Percentiles rank a stretch among this genome's conserved stretches.
These are phyloP conservation scores for Lithobates pipiens DNA, from an alignment of 2,797 vertebrate species.

Conservation along the genomic window DNA sequence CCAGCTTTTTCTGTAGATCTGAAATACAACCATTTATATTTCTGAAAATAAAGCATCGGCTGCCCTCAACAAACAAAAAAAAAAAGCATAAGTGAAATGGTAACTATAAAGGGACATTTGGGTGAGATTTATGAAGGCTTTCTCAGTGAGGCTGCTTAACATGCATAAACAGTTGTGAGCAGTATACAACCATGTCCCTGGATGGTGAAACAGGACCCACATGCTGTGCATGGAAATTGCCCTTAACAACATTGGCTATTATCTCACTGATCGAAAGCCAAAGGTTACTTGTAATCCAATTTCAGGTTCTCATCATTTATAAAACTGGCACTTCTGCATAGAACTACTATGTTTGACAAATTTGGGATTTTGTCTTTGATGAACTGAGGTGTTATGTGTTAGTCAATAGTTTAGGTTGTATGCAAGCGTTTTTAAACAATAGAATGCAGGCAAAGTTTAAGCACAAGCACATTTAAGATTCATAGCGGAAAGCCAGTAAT, in stretches of 20 bases:
- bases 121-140: constrained; percentile 81
- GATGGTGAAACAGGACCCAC: constrained; percentile 86
- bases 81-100: constrained; percentile 54
- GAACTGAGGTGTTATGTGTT: not conserved
- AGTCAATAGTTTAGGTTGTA: not conserved
- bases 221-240: constrained; percentile 99
- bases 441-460: not conserved
- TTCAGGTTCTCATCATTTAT: constrained; percentile 90
- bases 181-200: constrained; percentile 96
- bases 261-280: constrained; percentile 92
- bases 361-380: constrained; percentile 71
- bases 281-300: constrained; percentile 99
- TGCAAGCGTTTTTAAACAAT: not conserved
- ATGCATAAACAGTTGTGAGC: constrained; percentile 87
- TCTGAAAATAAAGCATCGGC: not conserved
- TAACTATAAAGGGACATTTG: constrained; percentile 73
- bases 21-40: not conserved
- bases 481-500: not conserved
- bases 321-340: constrained; percentile 81
- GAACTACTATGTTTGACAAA: constrained; percentile 79
- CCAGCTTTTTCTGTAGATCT: not conserved
- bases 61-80: not conserved
- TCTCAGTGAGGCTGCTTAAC: constrained; percentile 81
- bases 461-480: not conserved
- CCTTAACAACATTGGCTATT: constrained; percentile 95